A percentile compares a stretch with the other conserved stretches of the same genome.
Evolutionary conservation across 2,888 invertebrate genomes (phyloP).

Genomic region (Calephelis perditalis): DNA sequence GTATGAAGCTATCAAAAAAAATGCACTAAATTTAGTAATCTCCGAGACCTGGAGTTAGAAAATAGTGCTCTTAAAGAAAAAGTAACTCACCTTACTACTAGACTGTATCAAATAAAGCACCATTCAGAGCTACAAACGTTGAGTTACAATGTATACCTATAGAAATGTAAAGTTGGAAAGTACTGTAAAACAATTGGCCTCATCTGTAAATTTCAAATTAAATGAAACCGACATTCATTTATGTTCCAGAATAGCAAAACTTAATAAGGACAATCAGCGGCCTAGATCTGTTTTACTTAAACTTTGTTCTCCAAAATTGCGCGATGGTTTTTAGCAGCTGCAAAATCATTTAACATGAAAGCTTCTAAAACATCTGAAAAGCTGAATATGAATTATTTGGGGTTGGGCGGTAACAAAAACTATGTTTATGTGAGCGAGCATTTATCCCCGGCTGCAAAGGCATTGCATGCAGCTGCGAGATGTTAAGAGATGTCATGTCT

Average conservation of each 20-base stretch:
- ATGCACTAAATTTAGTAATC: not conserved
- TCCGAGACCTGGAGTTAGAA: not conserved
- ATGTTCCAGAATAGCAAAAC: slow-evolving; percentile 23
- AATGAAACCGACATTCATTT: slow-evolving; percentile 20
- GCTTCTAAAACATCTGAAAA: slow-evolving; percentile 21
- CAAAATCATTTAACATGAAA: slow-evolving; percentile 10
- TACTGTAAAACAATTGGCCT: slow-evolving; percentile 18
- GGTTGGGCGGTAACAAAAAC: slow-evolving; percentile 15
- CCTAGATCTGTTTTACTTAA: slow-evolving; percentile 27
- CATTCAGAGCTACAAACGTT: slow-evolving; percentile 18
- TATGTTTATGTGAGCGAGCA: slow-evolving; percentile 19
- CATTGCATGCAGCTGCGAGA: slow-evolving; percentile 23
- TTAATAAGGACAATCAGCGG: slow-evolving; percentile 18
- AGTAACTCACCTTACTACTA: slow-evolving; percentile 15
- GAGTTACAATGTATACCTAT: slow-evolving; percentile 24
- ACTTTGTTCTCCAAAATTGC: slow-evolving; percentile 19
- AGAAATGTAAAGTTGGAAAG: slow-evolving; percentile 21
- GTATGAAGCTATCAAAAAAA: slow-evolving; percentile 4
- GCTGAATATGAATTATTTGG: slow-evolving; percentile 23
- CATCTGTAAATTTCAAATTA: slow-evolving; percentile 15
- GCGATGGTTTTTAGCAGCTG: slow-evolving; percentile 25
- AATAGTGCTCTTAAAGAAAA: slow-evolving; percentile 12
- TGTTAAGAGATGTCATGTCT: slow-evolving; percentile 23
- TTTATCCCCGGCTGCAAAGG: slow-evolving; percentile 19
- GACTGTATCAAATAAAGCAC: slow-evolving; percentile 17